Evolutionary conservation across 1,140 invertebrate genomes (phyloP).

Genomic region (Drosophila pandora): DNA sequence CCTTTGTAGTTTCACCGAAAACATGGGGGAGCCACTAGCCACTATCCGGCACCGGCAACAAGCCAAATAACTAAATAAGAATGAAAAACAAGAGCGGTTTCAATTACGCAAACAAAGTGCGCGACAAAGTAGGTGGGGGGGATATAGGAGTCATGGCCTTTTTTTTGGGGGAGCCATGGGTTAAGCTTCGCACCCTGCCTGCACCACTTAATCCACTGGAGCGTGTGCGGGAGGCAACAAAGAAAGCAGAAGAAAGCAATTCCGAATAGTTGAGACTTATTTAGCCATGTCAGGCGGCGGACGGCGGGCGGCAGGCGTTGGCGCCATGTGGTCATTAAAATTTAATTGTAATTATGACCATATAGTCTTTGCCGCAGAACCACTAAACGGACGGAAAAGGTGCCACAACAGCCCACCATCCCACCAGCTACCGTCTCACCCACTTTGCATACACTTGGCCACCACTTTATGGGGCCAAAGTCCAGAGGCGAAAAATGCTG

Average conservation of each 20-base stretch:
- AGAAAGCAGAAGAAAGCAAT: conserved; percentile 16
- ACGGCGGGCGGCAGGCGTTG: conserved; percentile 9
- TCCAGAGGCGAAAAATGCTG: conserved; percentile 59
- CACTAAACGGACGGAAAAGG: conserved; percentile 30
- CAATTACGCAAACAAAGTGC: conserved; percentile 65
- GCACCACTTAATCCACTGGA: not conserved
- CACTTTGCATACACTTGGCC: conserved; percentile 24
- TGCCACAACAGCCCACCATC: conserved; percentile 36
- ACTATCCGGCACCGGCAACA: not conserved
- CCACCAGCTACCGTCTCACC: conserved; percentile 13
- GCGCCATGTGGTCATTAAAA: conserved; percentile 55
- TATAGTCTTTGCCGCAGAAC: conserved; percentile 17
- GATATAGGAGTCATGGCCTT: not conserved
- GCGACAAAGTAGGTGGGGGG: conserved; percentile 19
- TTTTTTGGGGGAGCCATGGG: not conserved
- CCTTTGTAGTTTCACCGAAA: conserved; percentile 75
- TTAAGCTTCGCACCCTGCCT: not conserved
- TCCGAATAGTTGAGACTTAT: conserved; percentile 41
- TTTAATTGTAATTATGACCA: conserved; percentile 48
- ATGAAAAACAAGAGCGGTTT: conserved; percentile 58
- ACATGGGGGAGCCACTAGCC: conserved; percentile 1
- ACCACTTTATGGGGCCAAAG: conserved; percentile 67
- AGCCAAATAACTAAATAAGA: conserved; percentile 18
- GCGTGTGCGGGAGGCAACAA: conserved; percentile 15
- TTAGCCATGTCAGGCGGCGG: conserved; percentile 43